Evolutionary conservation across 2,113 vertebrate genomes (phyloP).

Genomic region (Climacteris rufus): DNA sequence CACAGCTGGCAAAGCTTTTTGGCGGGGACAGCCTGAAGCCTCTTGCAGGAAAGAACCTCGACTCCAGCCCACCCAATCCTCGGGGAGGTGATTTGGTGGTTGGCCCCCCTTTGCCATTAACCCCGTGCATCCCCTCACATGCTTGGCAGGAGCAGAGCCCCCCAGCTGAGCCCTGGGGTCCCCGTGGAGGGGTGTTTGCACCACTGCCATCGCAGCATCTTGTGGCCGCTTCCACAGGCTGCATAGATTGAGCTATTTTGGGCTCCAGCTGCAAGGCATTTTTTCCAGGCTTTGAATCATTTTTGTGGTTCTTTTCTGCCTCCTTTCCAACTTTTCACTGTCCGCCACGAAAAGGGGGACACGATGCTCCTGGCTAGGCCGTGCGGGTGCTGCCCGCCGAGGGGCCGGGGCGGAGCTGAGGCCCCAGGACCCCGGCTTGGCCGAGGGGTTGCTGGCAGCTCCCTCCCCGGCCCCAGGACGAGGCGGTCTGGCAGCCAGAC

Average conservation of each 20-base stretch:
- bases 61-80: neutral
- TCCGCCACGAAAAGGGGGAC: neutral
- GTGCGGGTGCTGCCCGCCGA: rapidly evolving
- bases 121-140: rapidly evolving
- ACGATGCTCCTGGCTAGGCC: rapidly evolving
- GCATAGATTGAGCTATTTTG: conserved; percentile 45
- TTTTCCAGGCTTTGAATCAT: conserved; percentile 63
- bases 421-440: neutral
- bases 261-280: conserved; percentile 29
- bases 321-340: conserved; percentile 7
- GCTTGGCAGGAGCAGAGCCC: rapidly evolving
- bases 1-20: neutral
- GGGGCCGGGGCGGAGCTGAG: rapidly evolving
- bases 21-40: neutral
- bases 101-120: neutral
- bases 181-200: rapidly evolving
- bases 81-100: neutral
- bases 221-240: neutral
- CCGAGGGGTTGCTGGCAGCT: neutral
- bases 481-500: conserved; percentile 47
- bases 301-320: conserved; percentile 63
- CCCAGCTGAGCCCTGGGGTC: rapidly evolving
- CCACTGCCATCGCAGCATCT: neutral
- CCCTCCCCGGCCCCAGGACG: neutral
- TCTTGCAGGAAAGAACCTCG: neutral